Percentiles rank a stretch among this genome's conserved stretches.
Conservation (phyloP, 2,797 vertebrate genomes). For the Kryptolebias ocellatus region DNA sequence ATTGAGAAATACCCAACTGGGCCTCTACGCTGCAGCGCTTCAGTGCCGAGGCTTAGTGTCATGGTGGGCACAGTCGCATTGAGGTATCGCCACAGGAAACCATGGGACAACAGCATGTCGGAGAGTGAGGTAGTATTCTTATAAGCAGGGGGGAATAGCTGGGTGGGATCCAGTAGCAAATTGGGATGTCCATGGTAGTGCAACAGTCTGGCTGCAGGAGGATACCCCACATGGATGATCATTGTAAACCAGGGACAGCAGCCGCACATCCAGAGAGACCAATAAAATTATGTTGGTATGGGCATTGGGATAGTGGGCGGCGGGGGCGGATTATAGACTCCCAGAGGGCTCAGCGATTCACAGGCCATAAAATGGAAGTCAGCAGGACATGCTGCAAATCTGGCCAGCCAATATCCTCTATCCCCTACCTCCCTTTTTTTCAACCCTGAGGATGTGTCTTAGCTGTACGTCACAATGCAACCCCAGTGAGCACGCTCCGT, state of each 20-base stretch:
- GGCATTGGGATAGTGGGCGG: conserved; percentile 28
- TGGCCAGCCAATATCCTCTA: conserved; percentile 70
- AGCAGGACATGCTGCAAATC: conserved; percentile 81
- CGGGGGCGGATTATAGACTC: conserved; percentile 82
- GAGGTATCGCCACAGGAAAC: conserved; percentile 74
- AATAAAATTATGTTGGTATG: conserved; percentile 72
- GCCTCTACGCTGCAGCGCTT: conserved; percentile 61
- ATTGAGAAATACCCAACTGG: conserved; percentile 70
- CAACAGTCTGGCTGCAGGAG: conserved; percentile 60
- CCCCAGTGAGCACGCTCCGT: conserved; percentile 67
- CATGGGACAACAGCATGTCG: conserved; percentile 71
- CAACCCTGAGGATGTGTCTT: conserved; percentile 69
- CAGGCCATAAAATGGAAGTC: conserved; percentile 82
- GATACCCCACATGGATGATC: conserved; percentile 65
- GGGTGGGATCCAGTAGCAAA: conserved; percentile 72
- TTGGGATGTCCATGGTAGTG: conserved; percentile 74
- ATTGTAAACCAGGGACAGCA: conserved; percentile 69
- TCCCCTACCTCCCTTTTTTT: conserved; percentile 43
- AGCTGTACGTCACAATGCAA: conserved; percentile 69
- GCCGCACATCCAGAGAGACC: conserved; percentile 68
- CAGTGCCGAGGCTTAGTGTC: conserved; percentile 71
- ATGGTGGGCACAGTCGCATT: conserved; percentile 74
- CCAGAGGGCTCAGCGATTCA: conserved; percentile 82
- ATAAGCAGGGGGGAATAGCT: conserved; percentile 43
- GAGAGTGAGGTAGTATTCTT: conserved; percentile 56